These are phyloP conservation scores for Ochlodes sylvanus DNA, from an alignment of 2,888 invertebrate genomes.

Conservation along the genomic window DNA sequence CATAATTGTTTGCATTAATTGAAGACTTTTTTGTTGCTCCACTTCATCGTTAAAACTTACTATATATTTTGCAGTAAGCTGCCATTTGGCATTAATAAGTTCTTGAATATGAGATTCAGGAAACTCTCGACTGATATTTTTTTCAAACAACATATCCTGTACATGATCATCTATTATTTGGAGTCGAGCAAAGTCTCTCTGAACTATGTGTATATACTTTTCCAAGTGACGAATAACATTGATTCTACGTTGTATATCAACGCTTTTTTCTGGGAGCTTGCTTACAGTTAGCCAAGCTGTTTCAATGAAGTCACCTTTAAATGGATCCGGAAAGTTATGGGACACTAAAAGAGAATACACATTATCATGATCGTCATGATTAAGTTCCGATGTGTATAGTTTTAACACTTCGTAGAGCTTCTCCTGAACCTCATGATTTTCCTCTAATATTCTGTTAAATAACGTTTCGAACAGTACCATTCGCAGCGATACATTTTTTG, in stretches of 20 bases:
- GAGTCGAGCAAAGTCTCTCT: conserved; percentile 47
- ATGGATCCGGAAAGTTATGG: conserved; percentile 47
- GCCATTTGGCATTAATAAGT: conserved; percentile 52
- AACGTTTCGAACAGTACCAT: conserved; percentile 55
- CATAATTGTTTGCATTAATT: conserved; percentile 43
- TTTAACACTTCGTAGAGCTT: conserved; percentile 56
- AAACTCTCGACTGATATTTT: background rate
- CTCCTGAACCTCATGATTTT: conserved; percentile 43
- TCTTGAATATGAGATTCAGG: background rate
- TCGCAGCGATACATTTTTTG: conserved; percentile 60
- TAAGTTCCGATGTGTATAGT: conserved; percentile 53
- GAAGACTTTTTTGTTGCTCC: conserved; percentile 24
- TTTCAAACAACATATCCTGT: background rate
- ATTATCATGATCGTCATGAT: conserved; percentile 57
- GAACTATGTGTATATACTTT: conserved; percentile 46
- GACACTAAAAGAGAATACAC: conserved; percentile 51
- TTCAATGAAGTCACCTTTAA: conserved; percentile 50
- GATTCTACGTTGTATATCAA: conserved; percentile 47
- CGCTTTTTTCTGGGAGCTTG: conserved; percentile 50
- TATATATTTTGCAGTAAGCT: conserved; percentile 42
- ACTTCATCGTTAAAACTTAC: conserved; percentile 26
- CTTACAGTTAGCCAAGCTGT: conserved; percentile 54
- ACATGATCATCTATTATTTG: conserved; percentile 54
- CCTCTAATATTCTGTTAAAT: conserved; percentile 48
- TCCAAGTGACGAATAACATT: conserved; percentile 49